phyloP scores from a whole-genome alignment of 2,797 vertebrate species.

The Sus cebifrons region DNA sequence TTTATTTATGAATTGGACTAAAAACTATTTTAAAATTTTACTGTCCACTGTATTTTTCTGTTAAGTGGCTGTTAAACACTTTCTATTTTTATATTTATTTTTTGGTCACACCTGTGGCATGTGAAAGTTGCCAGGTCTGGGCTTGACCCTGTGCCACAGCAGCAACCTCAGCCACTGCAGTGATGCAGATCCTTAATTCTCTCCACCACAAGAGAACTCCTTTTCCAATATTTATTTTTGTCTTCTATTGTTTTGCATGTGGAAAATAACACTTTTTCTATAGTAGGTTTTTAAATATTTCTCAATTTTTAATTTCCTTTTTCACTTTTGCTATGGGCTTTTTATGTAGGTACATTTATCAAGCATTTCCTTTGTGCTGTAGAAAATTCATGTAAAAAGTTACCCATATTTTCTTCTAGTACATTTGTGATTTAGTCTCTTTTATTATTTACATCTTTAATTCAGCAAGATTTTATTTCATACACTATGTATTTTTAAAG shows the following conservation, averaged over 20 bases:
- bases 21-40: constrained; percentile 37
- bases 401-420: constrained; percentile 56
- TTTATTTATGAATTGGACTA: constrained; percentile 14
- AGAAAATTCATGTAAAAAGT: not conserved
- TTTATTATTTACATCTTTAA: constrained; percentile 55
- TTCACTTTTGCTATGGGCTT: not conserved
- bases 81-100: not conserved
- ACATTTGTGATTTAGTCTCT: constrained; percentile 41
- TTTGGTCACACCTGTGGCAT: not conserved
- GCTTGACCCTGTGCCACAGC: no score
- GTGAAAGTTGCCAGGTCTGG: no score
- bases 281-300: not conserved
- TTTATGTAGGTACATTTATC: not conserved
- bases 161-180: no score
- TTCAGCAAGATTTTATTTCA: constrained; percentile 53
- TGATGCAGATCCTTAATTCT: no score
- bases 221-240: not conserved
- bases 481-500: not conserved
- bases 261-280: not conserved
- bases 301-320: constrained; percentile 42
- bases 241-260: not conserved
- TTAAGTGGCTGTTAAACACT: not conserved
- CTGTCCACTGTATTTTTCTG: not conserved
- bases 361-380: not conserved
- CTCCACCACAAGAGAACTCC: no score